phyloP scores from a whole-genome alignment of 2,113 vertebrate genomes.

The Gymnarchus niloticus region DNA sequence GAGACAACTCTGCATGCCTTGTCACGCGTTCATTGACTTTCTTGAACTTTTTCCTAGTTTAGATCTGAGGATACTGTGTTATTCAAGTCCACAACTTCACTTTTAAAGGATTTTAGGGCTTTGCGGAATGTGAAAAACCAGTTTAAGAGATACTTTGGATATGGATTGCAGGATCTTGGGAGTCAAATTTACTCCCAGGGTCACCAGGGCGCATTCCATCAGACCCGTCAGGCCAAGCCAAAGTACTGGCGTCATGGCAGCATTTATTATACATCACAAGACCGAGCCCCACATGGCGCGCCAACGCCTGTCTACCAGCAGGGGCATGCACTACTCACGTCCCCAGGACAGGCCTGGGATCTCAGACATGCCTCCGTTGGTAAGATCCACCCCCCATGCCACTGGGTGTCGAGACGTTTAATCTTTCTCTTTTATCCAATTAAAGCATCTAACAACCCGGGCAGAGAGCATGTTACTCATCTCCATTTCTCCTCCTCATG shows the following conservation, averaged over 20 bases:
- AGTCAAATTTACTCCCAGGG: not conserved
- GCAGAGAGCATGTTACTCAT: not conserved
- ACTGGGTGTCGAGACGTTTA: not conserved
- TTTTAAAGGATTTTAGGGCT: not conserved
- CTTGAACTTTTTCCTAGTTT: not conserved
- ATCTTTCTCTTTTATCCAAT: conserved; percentile 25
- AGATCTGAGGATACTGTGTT: not conserved
- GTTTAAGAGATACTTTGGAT: not conserved
- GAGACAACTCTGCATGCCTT: not conserved
- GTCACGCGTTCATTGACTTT: not conserved
- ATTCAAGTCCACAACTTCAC: not conserved
- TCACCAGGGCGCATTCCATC: not conserved
- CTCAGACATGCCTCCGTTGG: conserved; percentile 10
- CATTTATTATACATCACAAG: conserved; percentile 11
- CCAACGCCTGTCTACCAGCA: not conserved
- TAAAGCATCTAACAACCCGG: not conserved
- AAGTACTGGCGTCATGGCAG: not conserved
- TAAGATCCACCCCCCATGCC: conserved; percentile 5
- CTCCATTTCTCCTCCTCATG: not conserved
- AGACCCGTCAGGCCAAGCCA: not conserved
- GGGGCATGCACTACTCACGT: not conserved
- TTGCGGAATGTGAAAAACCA: not conserved
- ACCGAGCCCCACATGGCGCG: not conserved
- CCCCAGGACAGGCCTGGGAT: not conserved
- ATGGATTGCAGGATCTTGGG: not conserved